A percentile compares a stretch with the other conserved stretches of the same genome.
These are phyloP conservation scores for Microtus richardsoni DNA, from an alignment of 2,113 vertebrate species.

Conservation along the genomic window DNA sequence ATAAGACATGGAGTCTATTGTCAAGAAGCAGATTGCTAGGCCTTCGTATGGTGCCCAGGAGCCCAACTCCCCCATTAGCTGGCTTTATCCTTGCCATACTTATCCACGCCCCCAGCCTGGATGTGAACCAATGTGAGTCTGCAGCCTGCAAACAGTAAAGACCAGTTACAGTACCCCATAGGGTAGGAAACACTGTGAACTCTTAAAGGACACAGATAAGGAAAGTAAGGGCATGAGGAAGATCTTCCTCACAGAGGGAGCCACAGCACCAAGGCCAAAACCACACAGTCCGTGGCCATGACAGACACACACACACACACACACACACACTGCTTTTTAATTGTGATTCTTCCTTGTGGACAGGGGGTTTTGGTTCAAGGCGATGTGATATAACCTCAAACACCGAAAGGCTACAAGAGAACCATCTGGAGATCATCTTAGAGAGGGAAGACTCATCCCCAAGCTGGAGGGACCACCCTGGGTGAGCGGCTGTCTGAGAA, in stretches of 20 bases:
- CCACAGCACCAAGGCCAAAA: conserved; percentile 27
- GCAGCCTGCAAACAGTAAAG: conserved; percentile 19
- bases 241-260: conserved; percentile 44
- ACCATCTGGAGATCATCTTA: background rate
- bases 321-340: conserved; percentile 36
- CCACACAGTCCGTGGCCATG: conserved; percentile 44
- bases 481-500: conserved; percentile 12
- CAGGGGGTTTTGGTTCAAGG: conserved; percentile 55
- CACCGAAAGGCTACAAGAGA: conserved; percentile 15
- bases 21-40: background rate
- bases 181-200: background rate
- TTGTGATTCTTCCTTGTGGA: conserved; percentile 27
- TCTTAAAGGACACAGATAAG: conserved; percentile 9
- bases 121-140: background rate
- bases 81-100: background rate
- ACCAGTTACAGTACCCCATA: background rate
- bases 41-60: background rate
- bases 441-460: background rate
- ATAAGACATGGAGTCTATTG: background rate
- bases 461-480: background rate
- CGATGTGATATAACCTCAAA: background rate
- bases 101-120: background rate
- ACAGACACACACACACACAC: background rate
- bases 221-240: conserved; percentile 16
- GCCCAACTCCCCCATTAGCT: background rate